Percentiles rank a stretch among this genome's conserved stretches.
Evolutionary conservation across 2,113 vertebrate genomes (phyloP).

Genomic region (Tylochromis polylepis): DNA sequence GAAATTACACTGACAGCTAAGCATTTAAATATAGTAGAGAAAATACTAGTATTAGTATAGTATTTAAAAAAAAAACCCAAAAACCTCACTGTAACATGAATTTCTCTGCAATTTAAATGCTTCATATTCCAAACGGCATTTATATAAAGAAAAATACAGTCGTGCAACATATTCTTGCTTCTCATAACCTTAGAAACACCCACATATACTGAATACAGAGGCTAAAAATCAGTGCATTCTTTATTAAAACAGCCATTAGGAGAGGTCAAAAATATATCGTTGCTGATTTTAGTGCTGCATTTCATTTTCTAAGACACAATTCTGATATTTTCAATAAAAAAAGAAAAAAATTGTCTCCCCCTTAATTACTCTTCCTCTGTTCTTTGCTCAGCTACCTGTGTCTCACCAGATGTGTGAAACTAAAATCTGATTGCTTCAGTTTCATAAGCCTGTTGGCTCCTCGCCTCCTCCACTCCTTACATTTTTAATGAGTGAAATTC

Average conservation of each 20-base stretch:
- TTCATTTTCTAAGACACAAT: not conserved
- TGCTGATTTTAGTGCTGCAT: not conserved
- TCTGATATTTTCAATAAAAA: not conserved
- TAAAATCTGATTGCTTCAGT: not conserved
- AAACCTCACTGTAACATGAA: not conserved
- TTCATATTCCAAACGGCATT: not conserved
- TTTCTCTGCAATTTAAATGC: not conserved
- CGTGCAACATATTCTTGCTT: not conserved
- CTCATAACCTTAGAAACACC: not conserved
- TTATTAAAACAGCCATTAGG: not conserved
- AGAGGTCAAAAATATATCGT: not conserved
- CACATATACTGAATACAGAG: not conserved
- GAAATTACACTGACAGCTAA: not conserved
- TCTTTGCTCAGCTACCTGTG: not conserved
- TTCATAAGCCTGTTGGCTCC: not conserved
- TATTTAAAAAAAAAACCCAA: not conserved
- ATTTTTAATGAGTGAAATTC: constrained; percentile 11
- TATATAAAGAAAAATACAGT: not conserved
- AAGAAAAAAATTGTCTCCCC: not conserved
- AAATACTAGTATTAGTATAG: not conserved
- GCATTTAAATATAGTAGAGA: not conserved
- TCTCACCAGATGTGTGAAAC: not conserved
- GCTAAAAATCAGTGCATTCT: not conserved
- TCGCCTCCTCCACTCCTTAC: not conserved
- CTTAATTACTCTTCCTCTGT: not conserved